A percentile compares a stretch with the other conserved stretches of the same genome.
Evolutionary conservation across 1,140 invertebrate genomes (phyloP).

Genomic region (Drosophila biarmipes): DNA sequence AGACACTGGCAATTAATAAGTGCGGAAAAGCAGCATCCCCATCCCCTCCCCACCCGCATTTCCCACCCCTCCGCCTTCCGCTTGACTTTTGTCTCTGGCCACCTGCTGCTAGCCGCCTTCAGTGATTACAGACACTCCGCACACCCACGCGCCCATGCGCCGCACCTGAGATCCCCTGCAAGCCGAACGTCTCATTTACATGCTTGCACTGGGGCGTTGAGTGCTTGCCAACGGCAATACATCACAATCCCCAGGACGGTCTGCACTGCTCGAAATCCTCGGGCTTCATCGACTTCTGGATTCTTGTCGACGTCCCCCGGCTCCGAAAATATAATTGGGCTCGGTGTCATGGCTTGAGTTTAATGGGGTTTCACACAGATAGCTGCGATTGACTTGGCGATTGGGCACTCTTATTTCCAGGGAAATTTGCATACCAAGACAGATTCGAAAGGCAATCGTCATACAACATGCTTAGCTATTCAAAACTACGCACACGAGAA

Average conservation of each 20-base stretch:
- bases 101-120: conserved; percentile 50
- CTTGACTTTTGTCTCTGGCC: conserved; percentile 49
- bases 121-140: conserved; percentile 39
- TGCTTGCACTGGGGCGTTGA: conserved; percentile 32
- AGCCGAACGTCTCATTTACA: conserved; percentile 53
- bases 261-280: conserved; percentile 32
- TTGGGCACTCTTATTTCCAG: conserved; percentile 1
- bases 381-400: conserved; percentile 6
- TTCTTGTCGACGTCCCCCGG: neutral
- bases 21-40: conserved; percentile 51
- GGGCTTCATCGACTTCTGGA: neutral
- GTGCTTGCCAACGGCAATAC: conserved; percentile 59
- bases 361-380: conserved; percentile 7
- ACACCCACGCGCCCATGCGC: conserved; percentile 5
- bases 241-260: conserved; percentile 50
- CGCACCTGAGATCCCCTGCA: conserved; percentile 9
- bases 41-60: conserved; percentile 7
- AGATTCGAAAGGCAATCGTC: too few species aligned
- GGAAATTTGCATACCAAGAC: neutral
- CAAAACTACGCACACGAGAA: too few species aligned
- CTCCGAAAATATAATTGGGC: conserved; percentile 15
- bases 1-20: conserved; percentile 81
- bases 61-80: neutral
- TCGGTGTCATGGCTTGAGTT: conserved; percentile 24
- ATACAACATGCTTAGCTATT: too few species aligned